Percentiles rank a stretch among this genome's conserved stretches.
Conservation (phyloP, 1,140 invertebrate genomes). For the Chrysoperla carnea region DNA sequence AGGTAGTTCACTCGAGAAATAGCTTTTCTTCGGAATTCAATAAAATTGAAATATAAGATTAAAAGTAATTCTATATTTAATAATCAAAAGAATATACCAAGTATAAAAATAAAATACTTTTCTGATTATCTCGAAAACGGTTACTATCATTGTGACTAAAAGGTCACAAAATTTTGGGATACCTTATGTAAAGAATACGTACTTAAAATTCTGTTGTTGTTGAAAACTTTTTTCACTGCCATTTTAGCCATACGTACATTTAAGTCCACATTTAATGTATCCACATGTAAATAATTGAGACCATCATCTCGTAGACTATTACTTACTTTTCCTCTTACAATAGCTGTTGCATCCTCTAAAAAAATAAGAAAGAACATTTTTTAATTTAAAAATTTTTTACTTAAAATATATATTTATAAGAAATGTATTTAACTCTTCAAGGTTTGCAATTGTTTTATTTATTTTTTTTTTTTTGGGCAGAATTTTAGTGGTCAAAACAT, state of each 20-base stretch:
- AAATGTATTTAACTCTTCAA: neutral
- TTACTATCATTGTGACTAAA: too few relatives aligned
- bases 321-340: constrained; percentile 37
- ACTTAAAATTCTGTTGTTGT: constrained; percentile 52
- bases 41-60: too few relatives aligned
- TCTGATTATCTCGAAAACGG: too few relatives aligned
- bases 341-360: constrained; percentile 37
- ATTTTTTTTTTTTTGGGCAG: neutral
- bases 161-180: too few relatives aligned
- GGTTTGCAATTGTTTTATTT: neutral
- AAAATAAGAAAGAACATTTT: constrained; percentile 9
- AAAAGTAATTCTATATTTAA: too few relatives aligned
- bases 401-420: too few relatives aligned
- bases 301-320: constrained; percentile 21
- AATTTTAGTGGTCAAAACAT: constrained; percentile 1
- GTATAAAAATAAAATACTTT: too few relatives aligned
- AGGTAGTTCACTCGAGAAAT: too few relatives aligned
- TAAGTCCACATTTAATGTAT: constrained; percentile 39
- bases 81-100: too few relatives aligned
- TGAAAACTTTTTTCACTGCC: constrained; percentile 46
- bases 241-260: constrained; percentile 43
- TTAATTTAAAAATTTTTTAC: too few relatives aligned
- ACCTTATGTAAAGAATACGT: constrained; percentile 18
- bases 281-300: constrained; percentile 39
- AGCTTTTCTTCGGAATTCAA: too few relatives aligned